Conservation (phyloP, 2,113 vertebrate genomes). For the Glareola pratincola region DNA sequence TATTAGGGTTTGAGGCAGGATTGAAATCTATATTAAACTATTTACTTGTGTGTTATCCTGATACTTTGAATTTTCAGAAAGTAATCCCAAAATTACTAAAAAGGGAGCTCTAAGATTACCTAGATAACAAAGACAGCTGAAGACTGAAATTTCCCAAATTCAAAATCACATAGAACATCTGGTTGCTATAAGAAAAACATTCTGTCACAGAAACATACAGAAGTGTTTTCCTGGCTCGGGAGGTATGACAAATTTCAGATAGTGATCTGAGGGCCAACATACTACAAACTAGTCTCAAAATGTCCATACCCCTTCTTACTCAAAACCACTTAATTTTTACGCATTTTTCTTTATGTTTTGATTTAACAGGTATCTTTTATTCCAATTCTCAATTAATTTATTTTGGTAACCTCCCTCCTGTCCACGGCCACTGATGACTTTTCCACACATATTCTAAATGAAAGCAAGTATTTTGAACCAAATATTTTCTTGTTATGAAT, state of each 20-base stretch:
- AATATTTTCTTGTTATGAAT: not conserved
- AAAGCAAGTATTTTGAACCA: not conserved
- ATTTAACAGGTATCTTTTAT: not conserved
- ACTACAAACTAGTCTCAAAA: not conserved
- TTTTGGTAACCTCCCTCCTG: not conserved
- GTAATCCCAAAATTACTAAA: not conserved
- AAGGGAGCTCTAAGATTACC: not conserved
- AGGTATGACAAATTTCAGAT: not conserved
- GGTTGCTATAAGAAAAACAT: not conserved
- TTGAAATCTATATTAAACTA: not conserved
- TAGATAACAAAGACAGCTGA: not conserved
- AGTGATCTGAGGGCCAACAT: not conserved
- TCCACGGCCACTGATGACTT: not conserved
- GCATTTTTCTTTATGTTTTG: not conserved
- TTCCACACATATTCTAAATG: not conserved
- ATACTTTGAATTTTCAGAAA: not conserved
- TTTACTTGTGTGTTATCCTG: not conserved
- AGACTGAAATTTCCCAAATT: not conserved
- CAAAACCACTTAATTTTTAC: not conserved
- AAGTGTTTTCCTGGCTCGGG: not conserved
- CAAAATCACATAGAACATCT: not conserved
- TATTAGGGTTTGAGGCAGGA: not conserved
- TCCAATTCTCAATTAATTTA: not conserved
- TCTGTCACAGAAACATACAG: not conserved
- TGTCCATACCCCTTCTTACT: not conserved